Evolutionary conservation across 2,888 invertebrate genomes (phyloP).

Genomic region (Gisinianus flammeolus): DNA sequence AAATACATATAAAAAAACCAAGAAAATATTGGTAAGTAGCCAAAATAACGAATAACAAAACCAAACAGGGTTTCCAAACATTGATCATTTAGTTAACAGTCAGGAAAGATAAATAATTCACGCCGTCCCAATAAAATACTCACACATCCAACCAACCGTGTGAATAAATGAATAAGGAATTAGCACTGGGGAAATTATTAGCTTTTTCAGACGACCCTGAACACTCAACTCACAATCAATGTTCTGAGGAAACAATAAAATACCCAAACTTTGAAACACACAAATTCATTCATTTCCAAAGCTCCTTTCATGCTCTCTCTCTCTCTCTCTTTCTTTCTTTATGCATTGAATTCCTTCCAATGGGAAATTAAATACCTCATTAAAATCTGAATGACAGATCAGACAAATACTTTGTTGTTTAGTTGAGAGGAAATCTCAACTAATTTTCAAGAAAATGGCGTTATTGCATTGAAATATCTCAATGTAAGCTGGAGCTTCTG

Average conservation of each 20-base stretch:
- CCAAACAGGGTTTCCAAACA: background rate
- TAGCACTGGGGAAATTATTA: background rate
- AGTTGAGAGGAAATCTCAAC: background rate
- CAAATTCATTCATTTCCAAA: background rate
- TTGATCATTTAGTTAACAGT: background rate
- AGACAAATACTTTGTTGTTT: background rate
- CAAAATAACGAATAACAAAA: background rate
- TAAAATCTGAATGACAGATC: background rate
- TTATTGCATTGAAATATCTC: background rate
- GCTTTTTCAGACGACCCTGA: no score
- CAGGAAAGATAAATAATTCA: background rate
- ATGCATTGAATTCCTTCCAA: background rate
- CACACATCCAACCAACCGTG: background rate
- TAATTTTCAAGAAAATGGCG: background rate
- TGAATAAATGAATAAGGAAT: background rate
- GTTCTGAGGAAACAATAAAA: background rate
- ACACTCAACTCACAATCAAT: no score
- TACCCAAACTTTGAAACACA: no score
- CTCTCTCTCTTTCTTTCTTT: slow-evolving; percentile 12
- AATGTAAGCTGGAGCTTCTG: no score
- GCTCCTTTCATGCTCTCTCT: background rate
- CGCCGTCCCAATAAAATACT: background rate
- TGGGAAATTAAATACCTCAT: slow-evolving; percentile 20
- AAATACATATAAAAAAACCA: no score
- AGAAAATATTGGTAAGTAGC: background rate